These are phyloP conservation scores for Macaria notata DNA, from an alignment of 2,888 invertebrate genomes.

Conservation along the genomic window DNA sequence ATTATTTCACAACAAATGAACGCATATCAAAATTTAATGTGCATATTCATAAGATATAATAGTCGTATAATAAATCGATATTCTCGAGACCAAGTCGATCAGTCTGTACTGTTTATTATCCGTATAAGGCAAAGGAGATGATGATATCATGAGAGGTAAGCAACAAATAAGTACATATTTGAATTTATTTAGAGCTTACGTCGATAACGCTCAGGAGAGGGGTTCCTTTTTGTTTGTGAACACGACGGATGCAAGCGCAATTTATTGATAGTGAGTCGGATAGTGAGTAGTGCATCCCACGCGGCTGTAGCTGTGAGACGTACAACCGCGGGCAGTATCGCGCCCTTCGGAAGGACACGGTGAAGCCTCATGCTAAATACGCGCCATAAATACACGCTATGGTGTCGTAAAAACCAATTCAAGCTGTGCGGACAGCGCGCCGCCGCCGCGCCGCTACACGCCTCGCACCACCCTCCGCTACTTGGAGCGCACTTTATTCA, in stretches of 20 bases:
- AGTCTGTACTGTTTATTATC: slow-evolving; percentile 17
- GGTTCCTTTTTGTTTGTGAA: slow-evolving; percentile 72
- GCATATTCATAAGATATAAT: slow-evolving; percentile 22
- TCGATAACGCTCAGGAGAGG: slow-evolving; percentile 66
- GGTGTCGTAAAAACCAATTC: slow-evolving; percentile 78
- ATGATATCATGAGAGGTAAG: slow-evolving; percentile 66
- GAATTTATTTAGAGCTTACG: slow-evolving; percentile 75
- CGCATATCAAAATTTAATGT: slow-evolving; percentile 20
- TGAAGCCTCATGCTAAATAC: slow-evolving; percentile 69
- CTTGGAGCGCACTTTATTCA: slow-evolving; percentile 13
- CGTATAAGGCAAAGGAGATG: slow-evolving; percentile 43
- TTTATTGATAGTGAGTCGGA: slow-evolving; percentile 78
- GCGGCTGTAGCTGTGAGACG: slow-evolving; percentile 38
- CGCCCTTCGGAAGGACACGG: slow-evolving; percentile 60
- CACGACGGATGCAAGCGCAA: slow-evolving; percentile 74
- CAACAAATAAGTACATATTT: slow-evolving; percentile 70
- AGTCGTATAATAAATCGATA: slow-evolving; percentile 23
- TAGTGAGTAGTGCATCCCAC: slow-evolving; percentile 77
- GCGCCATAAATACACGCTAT: slow-evolving; percentile 73
- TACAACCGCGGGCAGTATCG: slow-evolving; percentile 39
- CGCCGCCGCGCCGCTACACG: slow-evolving; percentile 50
- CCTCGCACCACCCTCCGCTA: slow-evolving; percentile 52
- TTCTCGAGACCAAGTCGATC: slow-evolving; percentile 4
- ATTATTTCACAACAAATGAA: slow-evolving; percentile 34
- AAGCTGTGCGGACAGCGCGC: slow-evolving; percentile 69